Base-by-base conservation (phyloP, 2,113 vertebrate genomes). In the Centropus unirufus region DNA sequence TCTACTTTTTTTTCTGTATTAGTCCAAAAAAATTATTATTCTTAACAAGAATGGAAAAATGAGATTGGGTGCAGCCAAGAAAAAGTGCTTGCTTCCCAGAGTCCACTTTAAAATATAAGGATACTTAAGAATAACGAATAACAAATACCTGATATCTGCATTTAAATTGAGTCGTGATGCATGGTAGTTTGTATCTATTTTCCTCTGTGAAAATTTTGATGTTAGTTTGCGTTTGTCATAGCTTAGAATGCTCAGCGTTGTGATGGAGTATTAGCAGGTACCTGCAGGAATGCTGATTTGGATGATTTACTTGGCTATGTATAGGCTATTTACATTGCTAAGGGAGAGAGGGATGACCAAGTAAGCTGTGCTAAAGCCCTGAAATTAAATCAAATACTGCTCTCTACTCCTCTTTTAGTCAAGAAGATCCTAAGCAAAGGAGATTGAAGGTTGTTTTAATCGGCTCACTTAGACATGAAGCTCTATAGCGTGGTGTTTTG, bases 401-500 rank as follows among this genome's bases (percentile, higher is more conserved):
- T 70, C 17, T 36, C 34, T 30, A 58, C 4, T 44, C 23, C 24
- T 67, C 13, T 80, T 70, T 51, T 42, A 36, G 11, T 34, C 29
- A 29, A 87, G 63, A 58, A 57, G 13, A 21, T 19, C 26, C 8
- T 24, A 40, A 59, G 52, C 20, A 67, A 75, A 78, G 26, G 5
- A 24, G 21, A 5, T 4, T n/a, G 42, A 27, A 10, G 18, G 4
- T 63, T 44, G 5, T 24, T 77, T 46, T 74, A 54, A 24, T 49
- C 24, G 49, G 51, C 47, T 5, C 11, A 20, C 9, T 1, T 11
- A 20, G 0, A 0, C 27, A 11, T 1, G 79, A 20, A 85, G 2
- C 17, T 87, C 66, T 7, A 7, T 7, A 39, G 24, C 30, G 3
- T 32, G 27, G 2, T 5, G 1, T 15, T 70, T 78, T 36, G 32